These are phyloP conservation scores for Eulemur mongoz DNA, from an alignment of 2,797 vertebrate genomes.

Conservation along the genomic window DNA sequence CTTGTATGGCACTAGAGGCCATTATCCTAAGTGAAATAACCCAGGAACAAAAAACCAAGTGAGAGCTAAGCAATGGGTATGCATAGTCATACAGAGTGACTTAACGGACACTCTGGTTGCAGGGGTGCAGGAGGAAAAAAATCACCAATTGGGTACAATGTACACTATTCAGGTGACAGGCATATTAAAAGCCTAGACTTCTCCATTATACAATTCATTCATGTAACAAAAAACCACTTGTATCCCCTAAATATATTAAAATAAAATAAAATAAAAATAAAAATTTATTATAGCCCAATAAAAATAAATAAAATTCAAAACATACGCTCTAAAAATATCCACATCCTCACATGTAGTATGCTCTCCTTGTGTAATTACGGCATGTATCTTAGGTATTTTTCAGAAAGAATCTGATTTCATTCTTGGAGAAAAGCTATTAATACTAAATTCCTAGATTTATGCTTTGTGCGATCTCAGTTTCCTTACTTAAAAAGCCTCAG, in stretches of 20 bases:
- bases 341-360: not conserved
- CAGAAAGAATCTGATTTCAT: not conserved
- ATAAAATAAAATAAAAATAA: not conserved
- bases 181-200: not conserved
- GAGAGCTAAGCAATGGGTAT: too few species aligned
- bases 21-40: not conserved
- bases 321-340: conserved; percentile 25
- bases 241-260: not conserved
- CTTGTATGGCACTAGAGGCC: not conserved
- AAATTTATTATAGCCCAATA: not conserved
- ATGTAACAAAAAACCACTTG: not conserved
- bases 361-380: not conserved
- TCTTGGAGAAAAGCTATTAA: conserved; percentile 26
- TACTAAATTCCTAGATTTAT: not conserved
- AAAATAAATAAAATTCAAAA: conserved; percentile 32
- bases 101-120: too few species aligned
- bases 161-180: not conserved
- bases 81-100: too few species aligned
- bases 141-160: not conserved
- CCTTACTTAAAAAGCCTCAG: not conserved
- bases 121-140: not conserved
- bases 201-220: not conserved
- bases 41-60: not conserved
- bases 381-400: conserved; percentile 35
- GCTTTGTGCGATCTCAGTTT: not conserved